phyloP scores from a whole-genome alignment of 2,888 invertebrate genomes.

The Isotomurus palustris region DNA sequence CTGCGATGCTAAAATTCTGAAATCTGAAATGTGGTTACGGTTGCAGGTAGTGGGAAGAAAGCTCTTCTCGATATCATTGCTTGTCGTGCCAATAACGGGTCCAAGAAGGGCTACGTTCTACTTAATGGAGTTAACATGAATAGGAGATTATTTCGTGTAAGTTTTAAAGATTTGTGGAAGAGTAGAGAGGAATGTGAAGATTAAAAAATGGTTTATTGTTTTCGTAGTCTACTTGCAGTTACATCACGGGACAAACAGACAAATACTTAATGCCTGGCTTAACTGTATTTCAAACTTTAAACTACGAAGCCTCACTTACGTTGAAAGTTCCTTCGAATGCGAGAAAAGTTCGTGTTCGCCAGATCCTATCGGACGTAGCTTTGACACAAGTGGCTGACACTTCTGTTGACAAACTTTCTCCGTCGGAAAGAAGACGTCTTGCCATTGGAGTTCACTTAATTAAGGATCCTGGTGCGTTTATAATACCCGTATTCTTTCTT shows the following conservation, averaged over 20 bases:
- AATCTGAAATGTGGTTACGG: background rate
- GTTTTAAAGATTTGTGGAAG: conserved; percentile 50
- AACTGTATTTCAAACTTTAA: conserved; percentile 79
- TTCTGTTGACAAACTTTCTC: conserved; percentile 22
- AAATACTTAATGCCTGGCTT: conserved; percentile 63
- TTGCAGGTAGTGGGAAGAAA: conserved; percentile 83
- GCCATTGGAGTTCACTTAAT: conserved; percentile 89
- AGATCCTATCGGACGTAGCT: conserved; percentile 89
- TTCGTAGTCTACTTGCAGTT: conserved; percentile 39
- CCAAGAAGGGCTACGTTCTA: conserved; percentile 72
- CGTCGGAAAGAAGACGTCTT: conserved; percentile 80
- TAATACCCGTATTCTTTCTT: background rate
- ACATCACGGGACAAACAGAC: conserved; percentile 41
- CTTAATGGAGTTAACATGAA: conserved; percentile 82
- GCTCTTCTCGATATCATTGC: conserved; percentile 86
- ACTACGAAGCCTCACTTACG: conserved; percentile 64
- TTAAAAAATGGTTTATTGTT: background rate
- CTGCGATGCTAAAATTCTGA: background rate
- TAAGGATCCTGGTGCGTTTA: conserved; percentile 75
- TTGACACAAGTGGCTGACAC: conserved; percentile 69
- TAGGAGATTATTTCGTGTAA: conserved; percentile 72
- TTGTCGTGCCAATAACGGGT: conserved; percentile 47
- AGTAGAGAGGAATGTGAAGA: background rate
- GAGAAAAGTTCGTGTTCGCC: conserved; percentile 79
- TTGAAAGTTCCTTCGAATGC: conserved; percentile 66